phyloP scores from a whole-genome alignment of 1,140 invertebrate species.

The Tribolium madens region DNA sequence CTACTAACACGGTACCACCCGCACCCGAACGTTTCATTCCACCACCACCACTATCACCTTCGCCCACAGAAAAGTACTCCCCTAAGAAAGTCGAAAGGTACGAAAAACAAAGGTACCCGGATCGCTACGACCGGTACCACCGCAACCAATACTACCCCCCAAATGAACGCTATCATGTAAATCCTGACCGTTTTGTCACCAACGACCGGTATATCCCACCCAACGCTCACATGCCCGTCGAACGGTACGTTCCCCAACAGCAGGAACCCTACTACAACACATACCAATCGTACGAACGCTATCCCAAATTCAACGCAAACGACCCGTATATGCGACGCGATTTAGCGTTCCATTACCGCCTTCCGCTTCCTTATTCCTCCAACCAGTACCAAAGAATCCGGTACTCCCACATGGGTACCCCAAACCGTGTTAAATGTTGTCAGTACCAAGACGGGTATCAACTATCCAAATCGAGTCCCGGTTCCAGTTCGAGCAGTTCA shows the following conservation, averaged over 20 bases:
- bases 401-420: conserved; percentile 60
- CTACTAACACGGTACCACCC: conserved; percentile 58
- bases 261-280: conserved; percentile 61
- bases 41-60: conserved; percentile 63
- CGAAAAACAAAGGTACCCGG: conserved; percentile 55
- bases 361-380: conserved; percentile 67
- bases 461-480: conserved; percentile 66
- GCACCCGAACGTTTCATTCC: conserved; percentile 61
- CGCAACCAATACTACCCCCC: conserved; percentile 41
- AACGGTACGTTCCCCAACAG: conserved; percentile 72
- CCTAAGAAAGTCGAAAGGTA: conserved; percentile 59
- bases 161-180: conserved; percentile 56
- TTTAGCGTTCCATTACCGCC: conserved; percentile 72
- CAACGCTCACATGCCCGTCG: conserved; percentile 76
- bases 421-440: conserved; percentile 62
- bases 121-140: conserved; percentile 52
- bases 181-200: conserved; percentile 50
- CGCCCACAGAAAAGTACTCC: conserved; percentile 60
- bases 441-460: conserved; percentile 60
- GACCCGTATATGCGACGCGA: conserved; percentile 74
- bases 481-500: conserved; percentile 67
- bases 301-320: conserved; percentile 63
- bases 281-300: conserved; percentile 60
- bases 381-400: conserved; percentile 62
- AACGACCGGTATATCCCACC: conserved; percentile 72